Evolutionary conservation across 2,888 invertebrate species (phyloP).

Genomic region (Acrobasis repandana): DNA sequence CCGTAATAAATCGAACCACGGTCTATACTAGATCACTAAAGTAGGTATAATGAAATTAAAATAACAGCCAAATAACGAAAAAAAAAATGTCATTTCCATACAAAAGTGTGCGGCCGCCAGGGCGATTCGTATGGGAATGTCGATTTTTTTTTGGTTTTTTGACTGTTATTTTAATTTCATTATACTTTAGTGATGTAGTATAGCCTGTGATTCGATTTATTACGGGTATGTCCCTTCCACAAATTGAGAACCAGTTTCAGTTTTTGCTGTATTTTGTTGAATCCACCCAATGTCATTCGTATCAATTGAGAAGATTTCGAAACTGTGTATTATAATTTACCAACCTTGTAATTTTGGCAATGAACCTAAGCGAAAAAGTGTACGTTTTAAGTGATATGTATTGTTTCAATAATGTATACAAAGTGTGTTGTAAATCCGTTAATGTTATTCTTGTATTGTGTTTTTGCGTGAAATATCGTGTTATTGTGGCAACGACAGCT

Average conservation of each 20-base stretch:
- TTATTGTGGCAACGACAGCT: constrained; percentile 42
- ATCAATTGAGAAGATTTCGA: constrained; percentile 40
- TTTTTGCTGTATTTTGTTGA: constrained; percentile 8
- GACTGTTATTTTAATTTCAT: no score
- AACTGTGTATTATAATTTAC: constrained; percentile 38
- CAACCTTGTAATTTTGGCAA: constrained; percentile 52
- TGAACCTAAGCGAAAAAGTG: constrained; percentile 47
- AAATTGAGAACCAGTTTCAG: constrained; percentile 4
- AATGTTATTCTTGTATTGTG: constrained; percentile 33
- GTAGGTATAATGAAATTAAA: no score
- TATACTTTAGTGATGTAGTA: no score
- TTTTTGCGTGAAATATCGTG: constrained; percentile 45
- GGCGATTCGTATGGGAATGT: no score
- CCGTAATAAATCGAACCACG: no score
- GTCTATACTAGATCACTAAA: no score
- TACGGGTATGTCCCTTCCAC: no score
- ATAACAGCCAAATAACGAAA: no score
- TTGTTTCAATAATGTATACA: constrained; percentile 39
- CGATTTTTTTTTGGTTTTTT: no score
- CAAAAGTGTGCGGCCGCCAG: no score
- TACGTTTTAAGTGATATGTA: constrained; percentile 38
- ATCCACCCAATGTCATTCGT: constrained; percentile 41
- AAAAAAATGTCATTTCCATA: no score
- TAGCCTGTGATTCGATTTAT: no score
- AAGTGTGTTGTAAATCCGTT: constrained; percentile 27